Evolutionary conservation across 2,797 vertebrate species (phyloP), one percentile per base, ranked within the genome.

Genomic region (Argyrosomus regius): DNA sequence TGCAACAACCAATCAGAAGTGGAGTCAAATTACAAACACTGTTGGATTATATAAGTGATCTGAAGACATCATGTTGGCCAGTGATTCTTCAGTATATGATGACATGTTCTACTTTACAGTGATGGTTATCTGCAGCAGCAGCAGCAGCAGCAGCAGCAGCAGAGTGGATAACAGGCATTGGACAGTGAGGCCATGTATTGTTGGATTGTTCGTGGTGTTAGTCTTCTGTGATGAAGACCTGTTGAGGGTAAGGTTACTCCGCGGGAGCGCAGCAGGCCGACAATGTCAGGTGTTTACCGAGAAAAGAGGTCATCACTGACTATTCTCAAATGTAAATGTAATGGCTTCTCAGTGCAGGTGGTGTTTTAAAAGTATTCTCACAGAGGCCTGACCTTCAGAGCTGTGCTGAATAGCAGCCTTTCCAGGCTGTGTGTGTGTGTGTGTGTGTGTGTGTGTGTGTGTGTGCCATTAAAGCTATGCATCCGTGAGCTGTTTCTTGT

Each of bases 361-460:
- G 35, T 53, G 48, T 72, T 88, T 80, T 35, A 35, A 85, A 68
- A 43, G 52, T 72, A 4, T 78, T 54, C 66, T 69, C 26, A 8
- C 41, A 43, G 52, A 76, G 60, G 61, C 48, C 57, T 67, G 87
- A 88, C 88, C 86, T 88, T 83, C 50, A 66, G 31, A 63, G 61
- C 68, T 4, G 12, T 6, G 49, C 56, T 50, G 75, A 78, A 75
- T 50, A 78, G 49, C 56, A 4, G 46, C 46, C 61, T 52, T 43
- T 60, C 35, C 17, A 24, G 26, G 57, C 62, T 61, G 22, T 68
- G 52, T 17, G 67, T 71, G 13, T 14, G 46, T 6, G 10, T 49
- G 12, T 13, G 28, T 54, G 35, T 80, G 3, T 6, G 11, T 54
- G 22, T 22, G 9, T 53, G 43, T 45, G 43, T 45, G 43, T 12